Conservation (phyloP, 2,888 invertebrate species). For the Adineta ricciae region DNA sequence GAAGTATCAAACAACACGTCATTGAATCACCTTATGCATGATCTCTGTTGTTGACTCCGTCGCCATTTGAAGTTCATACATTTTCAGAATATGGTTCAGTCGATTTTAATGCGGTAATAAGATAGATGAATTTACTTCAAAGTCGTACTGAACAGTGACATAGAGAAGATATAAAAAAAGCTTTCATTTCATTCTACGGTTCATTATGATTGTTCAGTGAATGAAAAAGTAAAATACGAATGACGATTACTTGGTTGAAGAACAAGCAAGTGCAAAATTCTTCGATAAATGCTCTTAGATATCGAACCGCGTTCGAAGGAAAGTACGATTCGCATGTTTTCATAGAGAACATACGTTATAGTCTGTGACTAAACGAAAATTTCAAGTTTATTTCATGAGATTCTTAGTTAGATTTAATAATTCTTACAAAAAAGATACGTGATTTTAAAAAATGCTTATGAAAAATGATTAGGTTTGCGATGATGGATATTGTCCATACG, state of each 20-base stretch:
- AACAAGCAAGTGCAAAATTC: not conserved
- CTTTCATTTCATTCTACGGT: not conserved
- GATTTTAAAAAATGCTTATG: too few species aligned
- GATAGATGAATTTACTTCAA: not conserved
- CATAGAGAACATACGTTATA: too few species aligned
- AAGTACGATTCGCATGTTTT: too few species aligned
- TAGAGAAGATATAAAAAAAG: conserved; percentile 6
- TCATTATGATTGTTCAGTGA: conserved; percentile 27
- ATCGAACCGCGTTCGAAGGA: not conserved
- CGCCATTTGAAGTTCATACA: not conserved
- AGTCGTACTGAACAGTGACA: not conserved
- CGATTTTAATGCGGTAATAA: not conserved
- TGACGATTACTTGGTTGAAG: conserved; percentile 23
- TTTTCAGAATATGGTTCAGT: conserved; percentile 8
- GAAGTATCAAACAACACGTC: not conserved
- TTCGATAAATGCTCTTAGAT: not conserved
- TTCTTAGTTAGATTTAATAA: too few species aligned
- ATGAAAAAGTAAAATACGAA: conserved; percentile 20
- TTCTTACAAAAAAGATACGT: too few species aligned
- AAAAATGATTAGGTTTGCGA: too few species aligned
- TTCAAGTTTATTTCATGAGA: too few species aligned
- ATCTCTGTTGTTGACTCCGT: not conserved
- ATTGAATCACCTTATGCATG: not conserved
- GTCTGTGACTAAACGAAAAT: too few species aligned
- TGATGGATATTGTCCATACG: too few species aligned